These are phyloP conservation scores for Pleuronectes platessa DNA, from an alignment of 2,113 vertebrate genomes.

Conservation along the genomic window DNA sequence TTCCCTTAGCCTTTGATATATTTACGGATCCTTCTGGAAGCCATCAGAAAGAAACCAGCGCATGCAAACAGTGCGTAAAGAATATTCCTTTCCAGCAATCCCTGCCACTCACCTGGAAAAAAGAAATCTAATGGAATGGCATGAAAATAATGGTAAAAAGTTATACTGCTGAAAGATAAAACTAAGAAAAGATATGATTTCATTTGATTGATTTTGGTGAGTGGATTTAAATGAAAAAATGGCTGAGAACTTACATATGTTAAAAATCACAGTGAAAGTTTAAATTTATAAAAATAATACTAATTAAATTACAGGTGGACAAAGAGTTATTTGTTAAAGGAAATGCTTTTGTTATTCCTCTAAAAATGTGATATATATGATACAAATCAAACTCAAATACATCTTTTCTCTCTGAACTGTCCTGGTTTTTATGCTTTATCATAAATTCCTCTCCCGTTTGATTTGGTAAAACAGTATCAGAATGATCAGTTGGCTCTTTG, in stretches of 20 bases:
- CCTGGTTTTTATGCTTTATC: not conserved
- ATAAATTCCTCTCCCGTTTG: not conserved
- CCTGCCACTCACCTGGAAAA: not conserved
- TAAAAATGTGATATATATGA: too few species aligned
- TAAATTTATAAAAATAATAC: not conserved
- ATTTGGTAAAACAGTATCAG: constrained; percentile 22
- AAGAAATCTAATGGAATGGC: not conserved
- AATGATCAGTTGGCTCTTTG: constrained; percentile 36
- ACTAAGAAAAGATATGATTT: not conserved
- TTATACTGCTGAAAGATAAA: not conserved
- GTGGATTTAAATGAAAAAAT: not conserved
- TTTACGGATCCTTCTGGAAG: constrained; percentile 55
- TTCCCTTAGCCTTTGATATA: constrained; percentile 58
- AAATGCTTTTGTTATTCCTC: too few species aligned
- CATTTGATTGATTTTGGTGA: not conserved
- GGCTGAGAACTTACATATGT: too few species aligned
- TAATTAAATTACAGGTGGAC: not conserved
- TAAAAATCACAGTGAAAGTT: not conserved
- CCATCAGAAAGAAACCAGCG: constrained; percentile 39
- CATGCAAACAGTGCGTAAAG: constrained; percentile 13
- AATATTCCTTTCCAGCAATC: constrained; percentile 6
- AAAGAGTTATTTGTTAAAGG: too few species aligned
- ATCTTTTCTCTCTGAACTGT: not conserved
- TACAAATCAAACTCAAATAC: not conserved
- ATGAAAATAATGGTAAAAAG: not conserved